Conservation (phyloP, 2,888 invertebrate genomes). For the Coelopa pilipes region DNA sequence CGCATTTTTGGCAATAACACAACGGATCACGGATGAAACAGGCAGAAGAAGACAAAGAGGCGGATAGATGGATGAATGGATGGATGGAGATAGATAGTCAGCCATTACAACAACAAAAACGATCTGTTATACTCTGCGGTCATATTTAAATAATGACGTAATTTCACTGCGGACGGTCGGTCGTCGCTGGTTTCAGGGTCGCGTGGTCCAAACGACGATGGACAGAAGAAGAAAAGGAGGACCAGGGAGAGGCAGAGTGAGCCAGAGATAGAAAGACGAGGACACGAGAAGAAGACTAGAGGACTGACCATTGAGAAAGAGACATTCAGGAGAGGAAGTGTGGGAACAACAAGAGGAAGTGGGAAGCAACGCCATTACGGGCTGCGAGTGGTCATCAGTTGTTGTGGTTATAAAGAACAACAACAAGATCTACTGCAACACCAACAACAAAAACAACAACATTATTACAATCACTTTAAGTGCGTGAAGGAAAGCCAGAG, state of each 20-base stretch:
- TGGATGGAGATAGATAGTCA: too few species aligned
- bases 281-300: too few species aligned
- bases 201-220: too few species aligned
- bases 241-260: neutral
- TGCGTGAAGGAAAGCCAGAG: too few species aligned
- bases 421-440: neutral
- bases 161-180: constrained; percentile 14
- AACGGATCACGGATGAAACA: too few species aligned
- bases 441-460: neutral
- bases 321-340: neutral
- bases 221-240: neutral
- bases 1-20: too few species aligned
- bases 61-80: too few species aligned
- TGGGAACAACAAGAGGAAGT: neutral
- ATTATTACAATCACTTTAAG: too few species aligned
- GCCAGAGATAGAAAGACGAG: neutral
- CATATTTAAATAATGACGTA: constrained; percentile 39
- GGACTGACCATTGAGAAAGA: too few species aligned
- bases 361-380: constrained; percentile 13
- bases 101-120: constrained; percentile 1
- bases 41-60: too few species aligned
- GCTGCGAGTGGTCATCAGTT: constrained; percentile 16
- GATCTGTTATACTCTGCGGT: constrained; percentile 29
- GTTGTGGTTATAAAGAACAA: constrained; percentile 19
- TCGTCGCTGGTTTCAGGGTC: too few species aligned